Evolutionary conservation across 2,888 invertebrate genomes (phyloP), one percentile per base, ranked within the genome.

Genomic region (Lepidocyrtoides sp.): DNA sequence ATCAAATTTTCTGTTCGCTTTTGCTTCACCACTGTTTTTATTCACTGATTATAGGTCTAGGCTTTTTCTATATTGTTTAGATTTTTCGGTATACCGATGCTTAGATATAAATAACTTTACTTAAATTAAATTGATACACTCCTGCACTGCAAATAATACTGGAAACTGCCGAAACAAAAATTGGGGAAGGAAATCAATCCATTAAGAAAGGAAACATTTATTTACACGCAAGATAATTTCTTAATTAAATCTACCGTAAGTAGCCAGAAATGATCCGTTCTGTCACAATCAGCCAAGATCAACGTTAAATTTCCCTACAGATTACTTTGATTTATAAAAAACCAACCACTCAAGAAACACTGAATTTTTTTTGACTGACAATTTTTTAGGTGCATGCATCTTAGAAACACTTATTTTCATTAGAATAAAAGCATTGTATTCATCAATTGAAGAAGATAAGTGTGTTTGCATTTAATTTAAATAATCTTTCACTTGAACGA

Each of bases 401-500:
- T n/a, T n/a, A n/a, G n/a, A 36, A 17, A 14, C 69, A 8, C 14
- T 36, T 32, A 20, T 60, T 60, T 82, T 81, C 32, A 57, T 36
- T 57, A 20, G 57, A 32, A 5, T 77, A 57, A 41, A 60, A 66
- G 32, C 36, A 51, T 72, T 54, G 72, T 54, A 14, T 4, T 14
- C 51, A 85, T 48, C 54, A 66, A 29, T 36, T 12, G 4, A 77
- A 44, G 66, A 29, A 14, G 36, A 69, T 57, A 69, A 89, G 54
- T 23, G 85, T 90, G 90, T 90, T 90, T 90, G 90, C 84, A 54
- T 79, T 79, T 69, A 77, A 90, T 90, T 90, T 90, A 69, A 90
- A 90, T 90, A 90, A 81, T 85, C 77, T 83, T 81, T 26, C 82
- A 72, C 23, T 23, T 57, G 48, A 89, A 44, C n/a, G 41, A 51